Evolutionary conservation across 2,888 invertebrate genomes (phyloP).

Genomic region (Drosophila limbata): DNA sequence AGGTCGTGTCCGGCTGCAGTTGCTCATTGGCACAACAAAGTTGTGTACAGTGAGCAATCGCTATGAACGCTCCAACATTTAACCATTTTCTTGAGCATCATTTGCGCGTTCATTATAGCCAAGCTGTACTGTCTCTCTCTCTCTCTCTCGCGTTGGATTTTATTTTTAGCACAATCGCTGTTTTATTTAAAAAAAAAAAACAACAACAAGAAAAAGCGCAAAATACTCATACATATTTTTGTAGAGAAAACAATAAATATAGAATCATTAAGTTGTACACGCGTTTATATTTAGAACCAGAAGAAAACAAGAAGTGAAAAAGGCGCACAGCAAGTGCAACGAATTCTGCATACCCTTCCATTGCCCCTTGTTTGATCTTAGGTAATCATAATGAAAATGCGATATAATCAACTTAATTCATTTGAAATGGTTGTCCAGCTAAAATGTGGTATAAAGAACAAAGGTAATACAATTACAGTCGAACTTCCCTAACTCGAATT

Average conservation of each 20-base stretch:
- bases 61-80: conserved; percentile 7
- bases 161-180: conserved; percentile 72
- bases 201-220: conserved; percentile 72
- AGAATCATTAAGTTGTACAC: conserved; percentile 83
- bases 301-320: conserved; percentile 40
- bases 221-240: conserved; percentile 82
- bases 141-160: conserved; percentile 28
- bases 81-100: conserved; percentile 9
- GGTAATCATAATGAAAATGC: too few species aligned
- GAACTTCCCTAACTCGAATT: too few species aligned
- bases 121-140: conserved; percentile 18
- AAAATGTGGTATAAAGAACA: too few species aligned
- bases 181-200: conserved; percentile 62
- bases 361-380: too few species aligned
- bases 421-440: too few species aligned
- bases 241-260: conserved; percentile 83
- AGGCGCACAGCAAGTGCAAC: conserved; percentile 1
- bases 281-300: conserved; percentile 78
- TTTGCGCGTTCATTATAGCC: not conserved
- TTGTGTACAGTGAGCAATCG: conserved; percentile 45
- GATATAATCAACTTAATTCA: too few species aligned
- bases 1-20: conserved; percentile 30
- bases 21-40: conserved; percentile 33
- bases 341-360: conserved; percentile 26
- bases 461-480: too few species aligned